These are phyloP conservation scores for Syrphus vitripennis DNA, from an alignment of 2,888 invertebrate genomes.

Conservation along the genomic window DNA sequence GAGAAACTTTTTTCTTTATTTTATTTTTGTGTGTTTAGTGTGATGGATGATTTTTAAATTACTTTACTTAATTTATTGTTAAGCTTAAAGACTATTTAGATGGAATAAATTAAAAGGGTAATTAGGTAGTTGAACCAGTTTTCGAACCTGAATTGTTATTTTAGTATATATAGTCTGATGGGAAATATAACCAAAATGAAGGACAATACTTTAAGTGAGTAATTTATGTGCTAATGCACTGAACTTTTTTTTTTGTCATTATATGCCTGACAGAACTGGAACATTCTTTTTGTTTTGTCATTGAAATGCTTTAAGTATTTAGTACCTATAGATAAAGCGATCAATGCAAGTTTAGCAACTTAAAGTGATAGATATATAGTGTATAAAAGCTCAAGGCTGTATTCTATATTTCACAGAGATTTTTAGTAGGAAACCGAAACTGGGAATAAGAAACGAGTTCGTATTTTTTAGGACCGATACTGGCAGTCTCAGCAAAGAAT, in stretches of 20 bases:
- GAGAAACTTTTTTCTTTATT: not conserved
- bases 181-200: conserved; percentile 7
- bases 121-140: conserved; percentile 32
- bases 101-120: conserved; percentile 36
- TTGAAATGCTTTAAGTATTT: not conserved
- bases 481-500: too few species aligned
- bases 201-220: conserved; percentile 22
- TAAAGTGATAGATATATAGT: not conserved
- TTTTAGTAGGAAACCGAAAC: too few species aligned
- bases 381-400: too few species aligned
- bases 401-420: too few species aligned
- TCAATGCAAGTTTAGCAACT: not conserved
- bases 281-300: conserved; percentile 1
- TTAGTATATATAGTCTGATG: not conserved
- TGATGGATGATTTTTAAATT: conserved; percentile 38
- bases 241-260: not conserved
- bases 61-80: conserved; percentile 24
- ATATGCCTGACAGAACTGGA: not conserved
- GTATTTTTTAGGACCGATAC: too few species aligned
- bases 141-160: not conserved
- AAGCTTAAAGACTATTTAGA: not conserved
- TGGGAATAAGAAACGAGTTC: too few species aligned
- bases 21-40: not conserved
- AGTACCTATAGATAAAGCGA: not conserved
- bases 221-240: conserved; percentile 31